Conservation (phyloP, 2,888 invertebrate species). For the Sesia bembeciformis region DNA sequence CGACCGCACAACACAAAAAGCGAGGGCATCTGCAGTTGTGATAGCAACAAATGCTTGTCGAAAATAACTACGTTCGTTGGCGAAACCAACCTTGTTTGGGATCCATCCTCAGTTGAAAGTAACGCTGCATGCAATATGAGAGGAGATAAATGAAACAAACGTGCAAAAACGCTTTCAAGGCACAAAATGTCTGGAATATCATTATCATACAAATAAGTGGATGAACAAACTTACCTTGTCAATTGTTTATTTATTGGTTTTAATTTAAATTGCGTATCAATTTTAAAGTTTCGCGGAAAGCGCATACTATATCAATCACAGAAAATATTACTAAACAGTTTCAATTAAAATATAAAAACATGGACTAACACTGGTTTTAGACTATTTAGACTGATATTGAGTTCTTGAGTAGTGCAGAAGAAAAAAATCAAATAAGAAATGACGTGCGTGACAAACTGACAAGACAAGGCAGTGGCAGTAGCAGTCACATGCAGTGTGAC, state of each 20-base stretch:
- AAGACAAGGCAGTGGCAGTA: too few species aligned
- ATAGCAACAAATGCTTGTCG: not conserved
- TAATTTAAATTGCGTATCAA: too few species aligned
- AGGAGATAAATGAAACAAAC: constrained; percentile 34
- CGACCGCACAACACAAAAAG: not conserved
- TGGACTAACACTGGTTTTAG: too few species aligned
- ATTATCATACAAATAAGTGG: not conserved
- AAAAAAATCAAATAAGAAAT: too few species aligned
- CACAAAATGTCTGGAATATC: not conserved
- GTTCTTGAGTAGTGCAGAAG: too few species aligned
- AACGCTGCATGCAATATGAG: constrained; percentile 70
- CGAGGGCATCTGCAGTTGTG: not conserved
- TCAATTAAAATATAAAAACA: too few species aligned
- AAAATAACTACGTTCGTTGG: constrained; percentile 17
- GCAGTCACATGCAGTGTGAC: too few species aligned
- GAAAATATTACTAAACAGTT: too few species aligned
- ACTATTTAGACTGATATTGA: too few species aligned
- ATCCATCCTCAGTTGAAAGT: constrained; percentile 62
- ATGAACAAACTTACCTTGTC: not conserved
- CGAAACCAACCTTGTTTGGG: constrained; percentile 64
- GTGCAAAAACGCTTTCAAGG: constrained; percentile 26
- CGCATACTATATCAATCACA: too few species aligned
- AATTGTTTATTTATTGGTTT: not conserved
- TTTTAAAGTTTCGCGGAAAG: too few species aligned
- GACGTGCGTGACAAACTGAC: too few species aligned